Evolutionary conservation across 2,797 vertebrate genomes (phyloP), one percentile per base, ranked within the genome.

Genomic region (Pteropus rufus): DNA sequence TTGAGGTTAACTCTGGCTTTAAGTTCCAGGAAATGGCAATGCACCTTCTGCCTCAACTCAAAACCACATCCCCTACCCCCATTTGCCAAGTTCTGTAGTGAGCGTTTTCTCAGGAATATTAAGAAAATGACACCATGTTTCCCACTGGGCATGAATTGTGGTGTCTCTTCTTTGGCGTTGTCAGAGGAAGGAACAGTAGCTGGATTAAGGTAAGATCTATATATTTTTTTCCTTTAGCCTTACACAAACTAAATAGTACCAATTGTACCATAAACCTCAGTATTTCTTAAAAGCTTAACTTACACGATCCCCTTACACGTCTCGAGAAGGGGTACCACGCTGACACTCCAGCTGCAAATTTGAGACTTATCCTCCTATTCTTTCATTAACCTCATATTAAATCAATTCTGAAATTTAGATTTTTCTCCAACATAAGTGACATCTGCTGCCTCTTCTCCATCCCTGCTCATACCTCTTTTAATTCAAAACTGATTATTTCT

Each of bases 31-130:
- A 87, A 92, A 58, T 11, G 18, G 4, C 24, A 77, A 58, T 12
- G 16, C 31, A 41, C 3, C 10, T 44, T 91, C 39, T 3, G 24
- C 34, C 11, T 91, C 67, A 70, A 18, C 4, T 49, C 21, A 23
- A 36, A 62, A 34, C 23, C 15, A 34, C 2, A 56, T 7, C 18
- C 0, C 4, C 1, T 15, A 31, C 1, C n/a, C 44, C 58, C n/a
- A 79, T 41, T 62, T 69, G 26, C 10, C 21, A 49, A 75, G 16
- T 52, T 89, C 52, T 10, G 15, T 2, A 54, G 29, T 64, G 15
- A 76, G 11, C 24, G 41, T 69, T 92, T 91, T 11, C 41, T 77
- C n/a, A 41, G 4, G 41, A 81, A 56, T 54, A 52, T 34, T 46
- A 52, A 19, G 46, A 86, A 83, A 83, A 11, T 44, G n/a, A 54